Evolutionary conservation across 2,888 invertebrate species (phyloP), one percentile per base, ranked within the genome.

Genomic region (Scaptomyza polygonia): DNA sequence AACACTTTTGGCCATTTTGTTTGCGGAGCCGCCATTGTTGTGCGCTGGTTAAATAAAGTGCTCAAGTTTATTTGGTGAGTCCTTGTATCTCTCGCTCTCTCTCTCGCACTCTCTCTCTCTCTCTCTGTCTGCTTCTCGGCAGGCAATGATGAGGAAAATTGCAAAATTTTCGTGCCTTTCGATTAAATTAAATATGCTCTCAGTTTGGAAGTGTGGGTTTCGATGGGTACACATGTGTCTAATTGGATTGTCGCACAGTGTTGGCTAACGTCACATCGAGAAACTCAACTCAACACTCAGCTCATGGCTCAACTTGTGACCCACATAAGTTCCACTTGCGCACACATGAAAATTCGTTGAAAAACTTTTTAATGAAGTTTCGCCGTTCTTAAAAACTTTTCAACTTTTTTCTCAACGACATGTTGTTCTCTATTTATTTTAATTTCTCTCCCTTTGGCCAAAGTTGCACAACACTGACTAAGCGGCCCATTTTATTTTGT

Each of bases 281-380:
- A 27, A 67, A 54, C 52, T 29, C 47, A 56, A 14, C 18, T 34
- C 48, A 56, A 14, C 18, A 21, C 48, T 32, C 30, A n/a, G 11
- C 21, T 44, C 18, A 30, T 9, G 9, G 8, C 18, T 29, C 32
- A 42, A 48, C 52, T 67, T 75, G 65, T 66, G 77, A 69, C 77
- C 83, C 87, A 73, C 70, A 79, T 61, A 82, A 73, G 82, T 66
- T 81, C 9, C 53, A 67, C 52, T 14, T 11, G 27, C 14, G 14
- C 25, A 25, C 43, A 11, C 27, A 45, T 11, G 44, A 48, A 48
- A 11, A n/a, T 48, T 62, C 45, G 72, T 59, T 52, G 69, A 40
- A 66, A 79, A 82, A 82, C 73, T 82, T 82, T 85, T 87, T 87
- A 82, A 82, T 82, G 82, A 82, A 82, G 86, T 87, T 82, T 87